Evolutionary conservation across 2,888 invertebrate genomes (phyloP), one percentile per base, ranked within the genome.

Genomic region (Drosophila tanythrix): DNA sequence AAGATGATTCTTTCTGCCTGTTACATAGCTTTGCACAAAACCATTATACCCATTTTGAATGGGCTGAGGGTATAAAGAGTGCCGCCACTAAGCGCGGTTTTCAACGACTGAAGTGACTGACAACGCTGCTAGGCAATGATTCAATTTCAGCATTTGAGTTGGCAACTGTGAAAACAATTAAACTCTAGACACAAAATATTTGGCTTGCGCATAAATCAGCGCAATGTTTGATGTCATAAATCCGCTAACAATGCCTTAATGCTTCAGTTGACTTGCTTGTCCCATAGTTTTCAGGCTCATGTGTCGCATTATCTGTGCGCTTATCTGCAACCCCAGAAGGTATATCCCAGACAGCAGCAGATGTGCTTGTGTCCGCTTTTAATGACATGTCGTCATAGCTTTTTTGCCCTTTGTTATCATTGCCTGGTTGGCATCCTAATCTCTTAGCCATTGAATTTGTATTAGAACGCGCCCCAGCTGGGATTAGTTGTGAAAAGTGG

Each of bases 131-230:
- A 43, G 29, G 48, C 50, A 50, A 46, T 57, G 62, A 79, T 66
- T 77, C 75, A 71, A 70, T 71, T 70, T 51, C 10, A 31, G 51
- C 59, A 52, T 56, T 50, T 43, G 35, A 73, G 71, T 27, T 75
- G 66, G 85, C 87, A 88, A 89, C 90, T 85, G 88, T 86, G 90
- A 83, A 90, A 85, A 86, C 90, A 86, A 85, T 86, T 89, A 85
- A 86, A 64, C 83, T 71, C 80, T 77, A 77, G 72, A 85, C 77
- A 88, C 74, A 88, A 85, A 83, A 85, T 88, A 85, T 88, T 83
- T 83, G 79, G 65, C 79, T 74, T 78, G 63, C 36, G 62, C 62
- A 57, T 46, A 66, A 71, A 40, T 78, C 55, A 52, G 46, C 62
- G 53, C 40, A 40, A 52, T 57, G 74, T 75, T 70, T 81, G 82